phyloP scores from a whole-genome alignment of 2,113 vertebrate species.

The Serinus canaria region DNA sequence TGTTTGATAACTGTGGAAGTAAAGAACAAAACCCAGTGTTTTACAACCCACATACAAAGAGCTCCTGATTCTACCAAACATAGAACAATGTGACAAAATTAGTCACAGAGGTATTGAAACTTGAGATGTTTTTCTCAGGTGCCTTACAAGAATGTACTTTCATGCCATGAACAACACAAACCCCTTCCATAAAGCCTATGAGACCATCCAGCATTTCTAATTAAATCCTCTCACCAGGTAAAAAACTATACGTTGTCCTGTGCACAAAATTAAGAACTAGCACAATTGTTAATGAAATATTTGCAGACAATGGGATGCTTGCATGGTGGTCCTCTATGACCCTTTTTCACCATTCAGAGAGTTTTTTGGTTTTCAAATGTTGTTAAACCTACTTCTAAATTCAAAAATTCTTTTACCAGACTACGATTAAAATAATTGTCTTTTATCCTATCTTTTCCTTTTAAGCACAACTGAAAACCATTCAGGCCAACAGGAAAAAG shows the following conservation, averaged over 20 bases:
- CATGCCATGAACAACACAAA: background rate
- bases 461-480: background rate
- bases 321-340: background rate
- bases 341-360: background rate
- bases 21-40: background rate
- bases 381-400: background rate
- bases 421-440: background rate
- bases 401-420: background rate
- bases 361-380: accelerated
- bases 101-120: background rate
- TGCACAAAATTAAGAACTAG: background rate
- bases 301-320: background rate
- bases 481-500: background rate
- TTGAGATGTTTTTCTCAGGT: background rate
- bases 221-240: background rate
- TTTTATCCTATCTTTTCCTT: background rate
- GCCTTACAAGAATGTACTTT: background rate
- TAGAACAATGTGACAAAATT: background rate
- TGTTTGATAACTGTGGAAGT: conserved; percentile 68
- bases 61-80: background rate
- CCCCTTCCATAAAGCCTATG: background rate
- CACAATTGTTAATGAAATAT: background rate
- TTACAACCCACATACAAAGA: background rate
- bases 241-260: background rate
- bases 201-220: background rate